Base-by-base conservation (phyloP, 37 sponge, comb jelly and placozoan genomes). In the Beroe ovata region DNA sequence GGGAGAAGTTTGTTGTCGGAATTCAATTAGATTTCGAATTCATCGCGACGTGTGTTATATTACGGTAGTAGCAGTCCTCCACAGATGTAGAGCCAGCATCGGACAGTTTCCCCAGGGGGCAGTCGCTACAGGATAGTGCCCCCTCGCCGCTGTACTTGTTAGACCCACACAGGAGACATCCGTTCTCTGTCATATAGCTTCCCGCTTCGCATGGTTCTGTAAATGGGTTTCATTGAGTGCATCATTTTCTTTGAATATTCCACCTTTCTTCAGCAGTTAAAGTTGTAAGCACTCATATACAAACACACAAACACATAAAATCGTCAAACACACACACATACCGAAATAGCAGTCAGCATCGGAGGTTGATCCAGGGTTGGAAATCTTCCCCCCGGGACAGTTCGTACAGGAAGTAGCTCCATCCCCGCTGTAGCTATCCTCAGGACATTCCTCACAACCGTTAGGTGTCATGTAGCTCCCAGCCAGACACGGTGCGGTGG, bases 181-280 rank as follows among this genome's bases (percentile, higher is more conserved):
- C 36, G 16, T 1, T 66, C 18, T 66, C 36, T 66, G 69, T 66
- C 69, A 33, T 66, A 30, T 66, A 66, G 69, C 16, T 66, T 33
- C 69, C 69, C 29, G 69, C 69, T 2, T 34, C 14, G 69, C 69
- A 66, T 3, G 69, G 69, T 11, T 25, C 69, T 66, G 69, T 34
- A 66, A 66, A n/a, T n/a, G n/a, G n/a, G n/a, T n/a, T n/a, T n/a
- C n/a, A n/a, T n/a, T n/a, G n/a, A n/a, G n/a, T n/a, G n/a, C n/a
- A n/a, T n/a, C n/a, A n/a, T n/a, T n/a, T n/a, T n/a, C n/a, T n/a
- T n/a, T n/a, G n/a, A n/a, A n/a, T n/a, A n/a, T n/a, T n/a, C n/a
- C n/a, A n/a, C n/a, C n/a, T n/a, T n/a, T n/a, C n/a, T n/a, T n/a
- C n/a, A n/a, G n/a, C n/a, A n/a, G n/a, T n/a, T n/a, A n/a, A n/a